Evolutionary conservation across 2,113 vertebrate species (phyloP).

Genomic region (Cyanistes caeruleus): DNA sequence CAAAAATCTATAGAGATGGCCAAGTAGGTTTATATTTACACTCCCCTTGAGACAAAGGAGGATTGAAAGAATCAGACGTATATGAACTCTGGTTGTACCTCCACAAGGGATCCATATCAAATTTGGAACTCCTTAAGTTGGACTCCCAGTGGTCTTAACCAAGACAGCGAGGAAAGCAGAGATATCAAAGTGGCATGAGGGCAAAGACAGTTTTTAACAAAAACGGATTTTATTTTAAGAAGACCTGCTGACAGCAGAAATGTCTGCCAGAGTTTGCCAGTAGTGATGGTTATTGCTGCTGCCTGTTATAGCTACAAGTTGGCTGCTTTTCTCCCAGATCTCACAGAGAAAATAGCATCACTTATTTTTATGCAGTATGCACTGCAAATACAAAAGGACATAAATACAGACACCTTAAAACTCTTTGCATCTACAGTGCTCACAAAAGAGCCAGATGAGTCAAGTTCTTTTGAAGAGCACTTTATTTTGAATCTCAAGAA

Average conservation of each 20-base stretch:
- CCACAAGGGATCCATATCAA: background rate
- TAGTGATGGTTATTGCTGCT: background rate
- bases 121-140: background rate
- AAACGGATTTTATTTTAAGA: conserved; percentile 11
- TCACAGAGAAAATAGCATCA: conserved; percentile 25
- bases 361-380: background rate
- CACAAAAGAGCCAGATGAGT: background rate
- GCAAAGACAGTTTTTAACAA: background rate
- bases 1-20: background rate
- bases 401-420: background rate
- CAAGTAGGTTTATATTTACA: background rate
- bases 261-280: background rate
- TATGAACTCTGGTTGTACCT: background rate
- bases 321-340: background rate
- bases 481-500: conserved; percentile 15
- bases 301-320: background rate
- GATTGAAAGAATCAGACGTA: background rate
- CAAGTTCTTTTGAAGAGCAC: background rate
- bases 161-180: background rate
- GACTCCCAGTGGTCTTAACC: background rate
- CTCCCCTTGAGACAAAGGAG: background rate
- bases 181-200: background rate
- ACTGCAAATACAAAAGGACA: background rate
- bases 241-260: background rate
- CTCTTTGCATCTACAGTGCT: background rate